phyloP scores from a whole-genome alignment of 2,888 invertebrate genomes.

The Conomelus anceps region DNA sequence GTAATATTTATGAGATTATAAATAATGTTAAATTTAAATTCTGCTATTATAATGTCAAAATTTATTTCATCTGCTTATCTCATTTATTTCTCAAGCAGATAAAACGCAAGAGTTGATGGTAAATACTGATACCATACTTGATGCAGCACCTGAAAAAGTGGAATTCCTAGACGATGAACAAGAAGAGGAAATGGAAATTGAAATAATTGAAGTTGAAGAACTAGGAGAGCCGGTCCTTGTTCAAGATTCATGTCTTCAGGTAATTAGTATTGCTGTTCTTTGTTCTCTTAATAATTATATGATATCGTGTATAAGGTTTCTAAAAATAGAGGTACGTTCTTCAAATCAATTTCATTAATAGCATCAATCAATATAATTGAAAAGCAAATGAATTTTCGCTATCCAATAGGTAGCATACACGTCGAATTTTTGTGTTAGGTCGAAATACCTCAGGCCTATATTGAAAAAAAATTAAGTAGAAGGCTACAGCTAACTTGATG shows the following conservation, averaged over 20 bases:
- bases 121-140: conserved; percentile 40
- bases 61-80: too few species aligned
- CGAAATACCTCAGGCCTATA: too few species aligned
- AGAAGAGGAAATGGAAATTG: conserved; percentile 62
- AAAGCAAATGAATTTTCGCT: too few species aligned
- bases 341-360: neutral
- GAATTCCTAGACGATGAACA: conserved; percentile 45
- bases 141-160: conserved; percentile 36
- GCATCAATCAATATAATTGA: too few species aligned
- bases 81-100: neutral
- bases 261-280: conserved; percentile 38
- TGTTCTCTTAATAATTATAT: neutral
- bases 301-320: neutral
- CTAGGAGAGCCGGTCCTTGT: conserved; percentile 76
- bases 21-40: too few species aligned
- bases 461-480: too few species aligned
- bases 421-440: too few species aligned
- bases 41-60: too few species aligned
- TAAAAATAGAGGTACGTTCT: neutral
- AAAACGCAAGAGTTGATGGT: conserved; percentile 39
- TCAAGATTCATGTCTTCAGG: conserved; percentile 81
- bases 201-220: conserved; percentile 74
- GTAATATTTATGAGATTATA: too few species aligned
- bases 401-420: too few species aligned
- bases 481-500: too few species aligned